Evolutionary conservation across 2,888 invertebrate species (phyloP), one percentile per base, ranked within the genome.

Genomic region (Protodeltote pygarga): DNA sequence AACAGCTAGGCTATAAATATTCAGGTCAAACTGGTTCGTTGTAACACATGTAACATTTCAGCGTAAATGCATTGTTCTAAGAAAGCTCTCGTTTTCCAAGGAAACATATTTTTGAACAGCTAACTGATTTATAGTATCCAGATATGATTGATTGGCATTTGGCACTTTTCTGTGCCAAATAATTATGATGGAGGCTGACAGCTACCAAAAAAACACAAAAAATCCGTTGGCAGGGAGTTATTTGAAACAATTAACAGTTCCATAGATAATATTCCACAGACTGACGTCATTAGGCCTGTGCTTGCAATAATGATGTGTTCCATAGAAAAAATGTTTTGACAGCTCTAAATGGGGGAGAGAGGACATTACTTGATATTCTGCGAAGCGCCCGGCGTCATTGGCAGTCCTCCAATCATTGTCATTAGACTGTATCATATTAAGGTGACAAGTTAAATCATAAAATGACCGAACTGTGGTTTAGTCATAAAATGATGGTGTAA

Each of bases 321-420:
- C 42, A 49, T 55, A 65, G 73, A 75, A 73, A 61, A 55, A 51
- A 10, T 27, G 3, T 40, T 60, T 57, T 66, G 74, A 71, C 72
- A 65, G 61, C 55, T 34, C 24, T 44, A 49, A 61, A 46, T 55
- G 53, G 53, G 40, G 52, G 52, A 46, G 53, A 8, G 44, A 53
- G 58, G 62, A 52, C 63, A 47, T 15, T 45, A 45, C 32, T 53
- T 53, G 50, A 19, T 41, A 17, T 80, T 80, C 80, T 50, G 16
- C 62, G 80, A 81, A 80, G 68, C 71, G 64, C 60, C 38, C 68
- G 62, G 39, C 62, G 65, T 45, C 70, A 68, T 73, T 87, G 86
- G 86, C 86, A 66, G 25, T 13, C 19, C 34, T 68, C 84, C 84
- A 85, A 75, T 63, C 49, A 73, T 72, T 72, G 65, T 68, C 65